These are phyloP conservation scores for Ostrea edulis DNA, from an alignment of 1,140 invertebrate species.

Conservation along the genomic window DNA sequence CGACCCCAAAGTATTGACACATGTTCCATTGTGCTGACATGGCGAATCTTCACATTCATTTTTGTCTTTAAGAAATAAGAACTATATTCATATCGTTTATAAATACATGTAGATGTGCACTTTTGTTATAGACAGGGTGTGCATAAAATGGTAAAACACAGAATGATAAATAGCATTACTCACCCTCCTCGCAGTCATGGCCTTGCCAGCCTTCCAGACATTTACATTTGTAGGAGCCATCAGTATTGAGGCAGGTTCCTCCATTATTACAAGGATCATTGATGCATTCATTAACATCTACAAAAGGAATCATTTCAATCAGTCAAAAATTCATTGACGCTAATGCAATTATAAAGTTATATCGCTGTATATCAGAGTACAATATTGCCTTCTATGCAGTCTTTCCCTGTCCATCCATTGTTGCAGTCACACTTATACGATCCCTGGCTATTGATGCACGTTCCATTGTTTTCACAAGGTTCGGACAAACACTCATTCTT, in stretches of 20 bases:
- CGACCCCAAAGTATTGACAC: slow-evolving; percentile 93
- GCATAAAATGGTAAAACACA: too few relatives aligned
- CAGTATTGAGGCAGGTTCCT: slow-evolving; percentile 20
- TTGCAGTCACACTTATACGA: slow-evolving; percentile 89
- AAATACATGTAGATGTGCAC: too few relatives aligned
- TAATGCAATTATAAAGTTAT: neutral
- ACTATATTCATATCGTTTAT: too few relatives aligned
- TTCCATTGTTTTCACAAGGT: slow-evolving; percentile 93
- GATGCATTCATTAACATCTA: slow-evolving; percentile 20
- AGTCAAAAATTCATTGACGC: neutral
- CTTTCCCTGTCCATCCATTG: slow-evolving; percentile 85
- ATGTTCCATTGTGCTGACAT: slow-evolving; percentile 80
- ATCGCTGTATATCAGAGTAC: neutral
- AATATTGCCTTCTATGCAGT: slow-evolving; percentile 90
- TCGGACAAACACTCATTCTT: slow-evolving; percentile 82
- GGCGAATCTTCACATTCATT: slow-evolving; percentile 60
- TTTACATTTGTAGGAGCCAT: slow-evolving; percentile 28
- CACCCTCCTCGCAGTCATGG: neutral
- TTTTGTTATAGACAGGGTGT: too few relatives aligned
- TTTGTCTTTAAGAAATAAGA: slow-evolving; percentile 51
- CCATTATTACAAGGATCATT: slow-evolving; percentile 30
- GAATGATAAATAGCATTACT: too few relatives aligned
- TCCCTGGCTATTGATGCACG: slow-evolving; percentile 82
- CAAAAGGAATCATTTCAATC: neutral
- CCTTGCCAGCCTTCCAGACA: slow-evolving; percentile 32